These are phyloP conservation scores for Macropus fuliginosus DNA, from an alignment of 2,797 vertebrate genomes.

Conservation along the genomic window DNA sequence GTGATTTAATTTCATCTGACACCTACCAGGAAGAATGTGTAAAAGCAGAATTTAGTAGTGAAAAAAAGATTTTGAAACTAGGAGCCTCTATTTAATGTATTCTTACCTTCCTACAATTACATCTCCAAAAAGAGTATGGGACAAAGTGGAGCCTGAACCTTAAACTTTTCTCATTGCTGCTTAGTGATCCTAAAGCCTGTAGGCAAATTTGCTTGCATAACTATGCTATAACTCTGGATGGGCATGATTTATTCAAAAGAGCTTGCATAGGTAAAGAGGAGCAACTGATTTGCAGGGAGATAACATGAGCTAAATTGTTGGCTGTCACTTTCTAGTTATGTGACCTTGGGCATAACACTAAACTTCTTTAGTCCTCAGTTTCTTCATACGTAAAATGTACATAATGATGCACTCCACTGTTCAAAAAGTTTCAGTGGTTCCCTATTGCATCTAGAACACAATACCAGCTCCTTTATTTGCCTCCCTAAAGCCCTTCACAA, in stretches of 20 bases:
- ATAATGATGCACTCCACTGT: not conserved
- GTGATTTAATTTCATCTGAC: conserved; percentile 46
- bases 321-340: not conserved
- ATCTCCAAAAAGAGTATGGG: not conserved
- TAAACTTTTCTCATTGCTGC: no score
- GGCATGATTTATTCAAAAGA: not conserved
- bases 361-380: not conserved
- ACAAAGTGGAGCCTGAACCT: not conserved
- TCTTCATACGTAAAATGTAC: not conserved
- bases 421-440: not conserved
- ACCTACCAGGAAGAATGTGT: conserved; percentile 28
- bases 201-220: not conserved
- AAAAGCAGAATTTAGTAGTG: conserved; percentile 29
- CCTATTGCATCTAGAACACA: not conserved
- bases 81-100: not conserved
- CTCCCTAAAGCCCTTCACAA: not conserved
- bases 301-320: not conserved
- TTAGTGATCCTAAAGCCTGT: not conserved
- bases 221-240: not conserved
- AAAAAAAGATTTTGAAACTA: not conserved
- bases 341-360: not conserved
- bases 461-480: not conserved
- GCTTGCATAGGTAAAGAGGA: not conserved
- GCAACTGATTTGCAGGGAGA: not conserved
- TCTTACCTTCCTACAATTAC: not conserved